phyloP scores from a whole-genome alignment of 35 echinoderm and acorn worm species.

The Heliocidaris erythrogramma region DNA sequence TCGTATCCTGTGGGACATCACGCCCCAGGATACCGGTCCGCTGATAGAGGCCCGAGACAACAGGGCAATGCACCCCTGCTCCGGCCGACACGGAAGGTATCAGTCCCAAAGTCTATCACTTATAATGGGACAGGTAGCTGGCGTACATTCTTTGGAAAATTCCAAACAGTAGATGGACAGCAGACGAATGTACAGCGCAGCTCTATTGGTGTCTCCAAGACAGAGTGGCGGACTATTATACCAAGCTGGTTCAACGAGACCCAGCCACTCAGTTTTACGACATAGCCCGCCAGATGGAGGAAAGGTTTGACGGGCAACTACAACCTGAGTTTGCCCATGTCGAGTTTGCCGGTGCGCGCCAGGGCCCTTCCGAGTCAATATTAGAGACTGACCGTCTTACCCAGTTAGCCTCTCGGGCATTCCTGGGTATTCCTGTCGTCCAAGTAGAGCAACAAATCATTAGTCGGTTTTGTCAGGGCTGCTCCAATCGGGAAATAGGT shows the following conservation, averaged over 20 bases:
- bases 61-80: background rate
- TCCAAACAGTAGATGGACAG: background rate
- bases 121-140: background rate
- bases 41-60: background rate
- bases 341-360: conserved; percentile 8
- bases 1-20: background rate
- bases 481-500: background rate
- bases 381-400: background rate
- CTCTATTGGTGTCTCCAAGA: conserved; percentile 24
- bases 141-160: conserved; percentile 11
- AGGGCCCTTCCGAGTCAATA: background rate
- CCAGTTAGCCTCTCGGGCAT: background rate
- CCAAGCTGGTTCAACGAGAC: background rate
- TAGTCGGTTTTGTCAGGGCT: background rate
- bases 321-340: conserved; percentile 24
- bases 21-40: background rate
- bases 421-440: background rate
- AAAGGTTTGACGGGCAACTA: background rate
- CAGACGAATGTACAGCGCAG: background rate
- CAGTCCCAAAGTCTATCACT: background rate
- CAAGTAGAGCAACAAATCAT: background rate
- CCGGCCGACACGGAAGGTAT: background rate
- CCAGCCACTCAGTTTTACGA: too few species aligned
- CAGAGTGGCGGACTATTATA: background rate
- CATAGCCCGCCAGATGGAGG: background rate